These are phyloP conservation scores for Chelonus insularis DNA, from an alignment of 1,140 invertebrate species.

Conservation along the genomic window DNA sequence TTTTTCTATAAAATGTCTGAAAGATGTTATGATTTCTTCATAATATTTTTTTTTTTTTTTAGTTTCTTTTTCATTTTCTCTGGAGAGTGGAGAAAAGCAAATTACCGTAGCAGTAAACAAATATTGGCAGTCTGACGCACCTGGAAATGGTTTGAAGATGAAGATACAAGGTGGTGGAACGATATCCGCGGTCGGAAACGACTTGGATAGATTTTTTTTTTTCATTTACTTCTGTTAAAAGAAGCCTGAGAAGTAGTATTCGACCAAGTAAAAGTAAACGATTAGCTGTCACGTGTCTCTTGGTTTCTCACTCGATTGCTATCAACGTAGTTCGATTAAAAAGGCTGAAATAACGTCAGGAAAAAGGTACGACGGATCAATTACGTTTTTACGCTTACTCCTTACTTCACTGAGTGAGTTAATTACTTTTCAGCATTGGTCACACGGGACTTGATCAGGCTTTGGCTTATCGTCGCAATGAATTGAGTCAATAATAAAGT, in stretches of 20 bases:
- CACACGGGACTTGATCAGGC: no score
- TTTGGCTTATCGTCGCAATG: no score
- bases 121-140: constrained; percentile 36
- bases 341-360: background rate
- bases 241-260: no score
- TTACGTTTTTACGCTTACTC: background rate
- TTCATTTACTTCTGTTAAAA: constrained; percentile 10
- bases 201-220: constrained; percentile 27
- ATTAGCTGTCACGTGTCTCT: constrained; percentile 18
- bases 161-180: background rate
- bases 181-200: constrained; percentile 35
- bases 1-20: background rate
- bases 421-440: constrained; percentile 16
- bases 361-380: constrained; percentile 3
- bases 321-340: constrained; percentile 1
- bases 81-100: constrained; percentile 38
- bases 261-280: background rate
- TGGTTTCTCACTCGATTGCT: background rate
- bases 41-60: background rate
- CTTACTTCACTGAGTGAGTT: background rate
- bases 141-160: background rate
- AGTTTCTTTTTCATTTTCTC: background rate
- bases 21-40: background rate
- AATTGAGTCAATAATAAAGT: no score
- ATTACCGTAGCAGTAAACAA: constrained; percentile 42